phyloP scores from a whole-genome alignment of 2,888 invertebrate species.

The Bugula neritina region DNA sequence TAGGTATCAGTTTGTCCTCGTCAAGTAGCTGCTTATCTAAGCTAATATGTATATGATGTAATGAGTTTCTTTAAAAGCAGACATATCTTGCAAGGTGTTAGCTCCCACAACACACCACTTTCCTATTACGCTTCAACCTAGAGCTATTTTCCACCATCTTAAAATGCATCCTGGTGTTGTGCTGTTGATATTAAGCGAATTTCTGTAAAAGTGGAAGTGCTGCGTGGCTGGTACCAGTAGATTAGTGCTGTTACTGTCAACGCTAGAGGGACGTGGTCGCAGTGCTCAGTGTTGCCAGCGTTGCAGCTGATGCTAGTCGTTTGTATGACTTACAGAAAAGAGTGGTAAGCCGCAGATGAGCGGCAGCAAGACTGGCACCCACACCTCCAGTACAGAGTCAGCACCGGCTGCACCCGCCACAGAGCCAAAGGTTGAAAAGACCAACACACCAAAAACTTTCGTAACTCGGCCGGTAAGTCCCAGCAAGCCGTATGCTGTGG shows the following conservation, averaged over 20 bases:
- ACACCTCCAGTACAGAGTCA: not conserved
- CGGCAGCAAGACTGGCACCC: not conserved
- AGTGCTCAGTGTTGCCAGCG: not conserved
- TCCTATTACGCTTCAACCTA: too few species aligned
- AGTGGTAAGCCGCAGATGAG: not conserved
- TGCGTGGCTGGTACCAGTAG: too few species aligned
- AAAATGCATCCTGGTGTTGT: too few species aligned
- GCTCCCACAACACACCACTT: constrained; percentile 1
- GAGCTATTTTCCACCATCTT: too few species aligned
- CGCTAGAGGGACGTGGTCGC: too few species aligned
- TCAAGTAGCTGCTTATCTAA: too few species aligned
- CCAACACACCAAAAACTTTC: not conserved
- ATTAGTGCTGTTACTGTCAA: too few species aligned
- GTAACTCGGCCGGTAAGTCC: constrained; percentile 11
- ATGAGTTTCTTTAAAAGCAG: not conserved
- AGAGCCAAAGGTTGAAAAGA: constrained; percentile 1
- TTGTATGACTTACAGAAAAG: not conserved
- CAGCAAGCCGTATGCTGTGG: constrained; percentile 18
- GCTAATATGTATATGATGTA: not conserved
- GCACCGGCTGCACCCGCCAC: not conserved
- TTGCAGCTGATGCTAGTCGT: not conserved
- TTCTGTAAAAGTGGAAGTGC: too few species aligned
- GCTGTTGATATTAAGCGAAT: too few species aligned
- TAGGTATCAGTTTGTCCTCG: too few species aligned
- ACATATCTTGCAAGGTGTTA: constrained; percentile 17